These are phyloP conservation scores for Xanthorhoe designata DNA, from an alignment of 2,888 invertebrate genomes.

Conservation along the genomic window DNA sequence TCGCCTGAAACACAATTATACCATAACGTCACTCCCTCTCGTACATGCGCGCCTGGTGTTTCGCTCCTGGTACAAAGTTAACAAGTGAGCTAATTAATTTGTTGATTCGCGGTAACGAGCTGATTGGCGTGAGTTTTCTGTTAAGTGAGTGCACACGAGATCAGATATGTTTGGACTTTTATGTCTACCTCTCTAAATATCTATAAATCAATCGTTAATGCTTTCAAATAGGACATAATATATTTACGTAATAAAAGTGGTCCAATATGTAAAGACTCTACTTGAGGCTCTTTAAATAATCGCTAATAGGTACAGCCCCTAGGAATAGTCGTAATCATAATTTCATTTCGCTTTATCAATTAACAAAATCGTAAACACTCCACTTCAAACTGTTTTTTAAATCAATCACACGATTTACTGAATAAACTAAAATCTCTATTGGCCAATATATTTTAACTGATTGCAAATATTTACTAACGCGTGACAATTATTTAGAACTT, in stretches of 20 bases:
- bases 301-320: no score
- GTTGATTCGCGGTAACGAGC: background rate
- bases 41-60: background rate
- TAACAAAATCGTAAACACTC: background rate
- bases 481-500: background rate
- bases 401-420: no score
- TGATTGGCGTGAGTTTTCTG: background rate
- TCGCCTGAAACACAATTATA: background rate
- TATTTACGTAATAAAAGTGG: no score
- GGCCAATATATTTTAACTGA: background rate
- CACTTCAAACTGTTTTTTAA: background rate
- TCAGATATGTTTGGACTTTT: background rate
- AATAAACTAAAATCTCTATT: background rate
- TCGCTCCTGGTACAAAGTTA: conserved; percentile 5
- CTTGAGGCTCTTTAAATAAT: no score
- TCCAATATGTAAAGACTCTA: no score
- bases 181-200: background rate
- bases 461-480: background rate
- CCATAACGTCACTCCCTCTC: background rate
- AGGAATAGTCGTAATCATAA: no score
- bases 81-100: conserved; percentile 15
- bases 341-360: background rate
- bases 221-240: no score
- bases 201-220: background rate
- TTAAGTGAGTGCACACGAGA: background rate